Percentiles rank a stretch among this genome's conserved stretches.
phyloP scores from a whole-genome alignment of 2,797 vertebrate genomes.

The Botia almorhae region DNA sequence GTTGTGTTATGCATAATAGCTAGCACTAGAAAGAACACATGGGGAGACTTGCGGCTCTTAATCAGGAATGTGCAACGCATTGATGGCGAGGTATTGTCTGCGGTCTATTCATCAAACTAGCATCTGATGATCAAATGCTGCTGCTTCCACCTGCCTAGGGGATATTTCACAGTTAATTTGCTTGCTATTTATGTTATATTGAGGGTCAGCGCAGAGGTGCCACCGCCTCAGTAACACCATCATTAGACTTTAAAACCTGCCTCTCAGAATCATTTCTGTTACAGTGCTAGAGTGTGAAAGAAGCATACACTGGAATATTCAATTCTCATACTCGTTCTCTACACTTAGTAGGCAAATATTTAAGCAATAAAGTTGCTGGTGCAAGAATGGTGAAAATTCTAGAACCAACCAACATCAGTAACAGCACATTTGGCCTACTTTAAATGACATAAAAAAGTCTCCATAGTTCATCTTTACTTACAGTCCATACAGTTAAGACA shows the following conservation, averaged over 20 bases:
- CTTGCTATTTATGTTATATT: constrained; percentile 24
- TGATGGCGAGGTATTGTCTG: constrained; percentile 12
- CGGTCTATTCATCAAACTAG: constrained; percentile 32
- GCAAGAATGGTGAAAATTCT: background rate
- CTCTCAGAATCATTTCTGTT: constrained; percentile 2
- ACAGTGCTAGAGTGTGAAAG: background rate
- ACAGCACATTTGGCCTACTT: background rate
- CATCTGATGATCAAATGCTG: constrained; percentile 34
- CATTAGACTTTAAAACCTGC: constrained; percentile 12
- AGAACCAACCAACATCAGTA: too few relatives aligned
- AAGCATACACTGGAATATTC: background rate
- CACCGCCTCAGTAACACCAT: constrained; percentile 1
- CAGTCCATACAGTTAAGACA: background rate
- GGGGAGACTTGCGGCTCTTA: constrained; percentile 5
- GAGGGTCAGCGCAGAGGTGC: background rate
- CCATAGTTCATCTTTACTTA: background rate
- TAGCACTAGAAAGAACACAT: constrained; percentile 10
- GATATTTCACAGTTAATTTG: constrained; percentile 31
- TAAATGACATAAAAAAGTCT: background rate
- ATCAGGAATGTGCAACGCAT: constrained; percentile 6
- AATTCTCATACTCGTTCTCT: background rate
- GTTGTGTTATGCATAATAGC: constrained; percentile 21
- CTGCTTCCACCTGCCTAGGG: constrained; percentile 14
- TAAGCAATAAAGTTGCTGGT: background rate
- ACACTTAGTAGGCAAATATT: background rate